Evolutionary conservation across 2,113 vertebrate genomes (phyloP).

Genomic region (Mugil cephalus): DNA sequence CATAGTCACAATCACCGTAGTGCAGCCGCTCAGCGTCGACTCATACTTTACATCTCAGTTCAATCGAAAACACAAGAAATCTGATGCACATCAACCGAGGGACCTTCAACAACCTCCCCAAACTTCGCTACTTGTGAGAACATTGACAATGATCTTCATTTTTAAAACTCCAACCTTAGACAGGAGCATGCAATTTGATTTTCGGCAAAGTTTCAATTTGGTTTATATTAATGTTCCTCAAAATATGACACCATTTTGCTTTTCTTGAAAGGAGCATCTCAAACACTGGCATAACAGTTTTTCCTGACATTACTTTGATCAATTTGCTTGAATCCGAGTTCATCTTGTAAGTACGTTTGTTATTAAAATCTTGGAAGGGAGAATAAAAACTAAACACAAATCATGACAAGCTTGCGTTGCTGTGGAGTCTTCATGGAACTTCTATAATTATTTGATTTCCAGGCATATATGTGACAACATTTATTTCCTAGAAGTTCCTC

Average conservation of each 20-base stretch:
- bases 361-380: slow-evolving; percentile 5
- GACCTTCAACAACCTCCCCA: slow-evolving; percentile 89
- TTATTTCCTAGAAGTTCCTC: slow-evolving; percentile 85
- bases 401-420: too few relatives aligned
- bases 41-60: slow-evolving; percentile 72
- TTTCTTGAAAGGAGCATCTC: slow-evolving; percentile 86
- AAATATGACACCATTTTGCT: background rate
- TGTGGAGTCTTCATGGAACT: too few relatives aligned
- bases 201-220: background rate
- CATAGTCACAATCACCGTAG: background rate
- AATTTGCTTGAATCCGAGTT: slow-evolving; percentile 87
- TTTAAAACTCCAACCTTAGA: too few relatives aligned
- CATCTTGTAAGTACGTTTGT: slow-evolving; percentile 87
- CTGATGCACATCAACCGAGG: slow-evolving; percentile 83
- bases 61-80: slow-evolving; percentile 89
- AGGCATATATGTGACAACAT: slow-evolving; percentile 93
- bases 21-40: background rate
- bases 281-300: slow-evolving; percentile 88
- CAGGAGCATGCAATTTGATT: too few relatives aligned
- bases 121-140: slow-evolving; percentile 89
- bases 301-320: slow-evolving; percentile 89
- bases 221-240: background rate
- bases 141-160: background rate
- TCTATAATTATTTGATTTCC: too few relatives aligned
- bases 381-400: background rate